Evolutionary conservation across 2,113 vertebrate species (phyloP).

Genomic region (Centropus bengalensis): DNA sequence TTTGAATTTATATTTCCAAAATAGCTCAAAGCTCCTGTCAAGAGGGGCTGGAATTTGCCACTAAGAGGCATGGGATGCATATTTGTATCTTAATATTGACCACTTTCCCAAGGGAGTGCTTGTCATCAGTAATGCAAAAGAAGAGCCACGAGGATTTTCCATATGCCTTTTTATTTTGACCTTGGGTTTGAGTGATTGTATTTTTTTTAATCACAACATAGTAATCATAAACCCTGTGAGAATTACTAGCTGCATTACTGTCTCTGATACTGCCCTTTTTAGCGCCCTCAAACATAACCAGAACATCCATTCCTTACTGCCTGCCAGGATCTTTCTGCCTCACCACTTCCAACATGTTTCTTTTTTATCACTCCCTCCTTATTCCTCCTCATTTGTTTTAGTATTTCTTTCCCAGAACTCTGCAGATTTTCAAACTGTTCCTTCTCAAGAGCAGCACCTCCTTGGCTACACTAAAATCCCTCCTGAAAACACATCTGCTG

Average conservation of each 20-base stretch:
- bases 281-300: neutral
- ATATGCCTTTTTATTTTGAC: neutral
- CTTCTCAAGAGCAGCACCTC: slow-evolving; percentile 44
- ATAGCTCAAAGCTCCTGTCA: neutral
- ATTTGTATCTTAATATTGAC: neutral
- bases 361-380: neutral
- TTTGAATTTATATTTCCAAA: neutral
- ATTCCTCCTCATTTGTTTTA: neutral
- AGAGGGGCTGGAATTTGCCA: neutral
- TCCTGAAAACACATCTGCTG: slow-evolving; percentile 47
- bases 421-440: neutral
- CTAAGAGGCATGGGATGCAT: neutral
- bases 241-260: neutral
- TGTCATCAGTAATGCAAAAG: neutral
- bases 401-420: slow-evolving; percentile 17
- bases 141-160: neutral
- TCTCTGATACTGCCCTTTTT: neutral
- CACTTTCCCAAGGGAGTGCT: neutral
- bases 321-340: slow-evolving; percentile 8
- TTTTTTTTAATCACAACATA: neutral
- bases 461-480: slow-evolving; percentile 17
- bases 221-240: neutral
- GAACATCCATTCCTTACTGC: neutral
- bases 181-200: neutral
- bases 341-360: neutral